These are phyloP conservation scores for Stenotaenia linearis DNA, from an alignment of 2,888 invertebrate species.

Conservation along the genomic window DNA sequence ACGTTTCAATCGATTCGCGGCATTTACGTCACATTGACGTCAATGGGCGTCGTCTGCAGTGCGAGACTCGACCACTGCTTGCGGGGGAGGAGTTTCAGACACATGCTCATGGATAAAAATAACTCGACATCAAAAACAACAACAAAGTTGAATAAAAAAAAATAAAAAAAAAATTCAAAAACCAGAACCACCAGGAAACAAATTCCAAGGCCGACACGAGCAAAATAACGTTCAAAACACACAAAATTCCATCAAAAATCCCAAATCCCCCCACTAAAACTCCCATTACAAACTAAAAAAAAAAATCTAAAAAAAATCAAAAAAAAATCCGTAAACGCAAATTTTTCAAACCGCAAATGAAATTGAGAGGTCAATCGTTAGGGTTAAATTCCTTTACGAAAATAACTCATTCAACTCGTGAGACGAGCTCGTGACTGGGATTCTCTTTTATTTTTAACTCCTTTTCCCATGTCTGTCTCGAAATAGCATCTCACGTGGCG, in stretches of 20 bases:
- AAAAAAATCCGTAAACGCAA: no score
- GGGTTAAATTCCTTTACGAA: background rate
- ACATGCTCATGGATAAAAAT: conserved; percentile 13
- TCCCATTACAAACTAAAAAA: no score
- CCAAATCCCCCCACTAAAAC: no score
- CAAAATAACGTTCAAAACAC: background rate
- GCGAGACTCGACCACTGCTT: background rate
- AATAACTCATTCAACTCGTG: background rate
- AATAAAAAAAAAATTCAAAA: background rate
- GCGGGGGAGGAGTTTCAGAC: conserved; percentile 2
- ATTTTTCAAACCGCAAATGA: no score
- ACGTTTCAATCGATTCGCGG: background rate
- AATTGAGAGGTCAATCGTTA: no score
- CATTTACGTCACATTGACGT: background rate
- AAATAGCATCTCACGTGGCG: background rate
- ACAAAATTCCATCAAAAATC: no score
- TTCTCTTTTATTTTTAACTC: background rate
- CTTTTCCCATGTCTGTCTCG: background rate
- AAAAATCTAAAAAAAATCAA: no score
- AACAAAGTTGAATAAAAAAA: no score
- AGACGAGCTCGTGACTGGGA: background rate
- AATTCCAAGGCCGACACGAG: background rate
- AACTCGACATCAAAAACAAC: background rate
- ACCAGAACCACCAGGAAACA: background rate
- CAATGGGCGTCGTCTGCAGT: conserved; percentile 19